Conservation (phyloP, 2,797 vertebrate species). For the Characodon lateralis region DNA sequence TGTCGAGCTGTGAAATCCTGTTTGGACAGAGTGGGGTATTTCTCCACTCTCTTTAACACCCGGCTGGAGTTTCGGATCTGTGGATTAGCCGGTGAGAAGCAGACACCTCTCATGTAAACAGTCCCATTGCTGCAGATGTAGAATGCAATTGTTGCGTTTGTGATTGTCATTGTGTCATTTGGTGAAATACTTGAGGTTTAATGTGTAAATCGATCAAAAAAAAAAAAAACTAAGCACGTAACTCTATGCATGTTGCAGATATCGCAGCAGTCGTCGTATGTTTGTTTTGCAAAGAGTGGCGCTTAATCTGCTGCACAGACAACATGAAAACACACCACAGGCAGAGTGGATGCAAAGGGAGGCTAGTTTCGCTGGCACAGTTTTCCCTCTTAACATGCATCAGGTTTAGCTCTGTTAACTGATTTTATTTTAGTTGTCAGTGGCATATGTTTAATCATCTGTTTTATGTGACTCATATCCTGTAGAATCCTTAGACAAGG, state of each 20-base stretch:
- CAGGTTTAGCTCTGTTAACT: background rate
- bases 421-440: background rate
- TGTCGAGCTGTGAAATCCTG: conserved; percentile 20
- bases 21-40: conserved; percentile 15
- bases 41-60: background rate
- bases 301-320: background rate
- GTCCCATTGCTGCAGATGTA: background rate
- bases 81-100: conserved; percentile 53
- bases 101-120: conserved; percentile 18
- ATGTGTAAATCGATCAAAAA: background rate
- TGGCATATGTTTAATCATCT: background rate
- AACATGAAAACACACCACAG: background rate
- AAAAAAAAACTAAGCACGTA: background rate
- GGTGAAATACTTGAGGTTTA: background rate
- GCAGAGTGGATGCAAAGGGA: background rate
- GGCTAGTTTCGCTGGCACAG: background rate
- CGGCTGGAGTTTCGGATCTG: conserved; percentile 35
- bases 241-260: background rate
- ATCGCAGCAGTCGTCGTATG: background rate
- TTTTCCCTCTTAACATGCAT: background rate
- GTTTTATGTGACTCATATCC: background rate
- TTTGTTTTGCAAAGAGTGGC: background rate
- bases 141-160: too few relatives aligned
- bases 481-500: background rate
- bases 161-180: background rate